phyloP scores from a whole-genome alignment of 2,888 invertebrate genomes.

The Cosmorhoe ocellata region DNA sequence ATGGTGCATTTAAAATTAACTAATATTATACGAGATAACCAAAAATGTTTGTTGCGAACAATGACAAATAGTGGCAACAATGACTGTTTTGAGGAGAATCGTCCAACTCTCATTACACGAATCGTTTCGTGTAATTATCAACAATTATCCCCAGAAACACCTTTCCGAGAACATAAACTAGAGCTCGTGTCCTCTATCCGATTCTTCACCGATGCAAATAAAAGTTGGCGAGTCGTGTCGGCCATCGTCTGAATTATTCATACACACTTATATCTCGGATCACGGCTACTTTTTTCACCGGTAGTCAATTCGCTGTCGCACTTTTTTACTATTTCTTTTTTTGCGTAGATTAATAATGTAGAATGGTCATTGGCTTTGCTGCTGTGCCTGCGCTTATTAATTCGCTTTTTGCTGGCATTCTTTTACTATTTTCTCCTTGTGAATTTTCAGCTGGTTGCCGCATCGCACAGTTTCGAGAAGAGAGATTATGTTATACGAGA shows the following conservation, averaged over 20 bases:
- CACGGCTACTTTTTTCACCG: slow-evolving; percentile 48
- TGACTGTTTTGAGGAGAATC: no score
- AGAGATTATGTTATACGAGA: slow-evolving; percentile 96
- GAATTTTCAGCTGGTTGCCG: slow-evolving; percentile 69
- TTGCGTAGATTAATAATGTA: slow-evolving; percentile 38
- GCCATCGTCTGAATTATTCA: slow-evolving; percentile 65
- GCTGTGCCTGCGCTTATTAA: slow-evolving; percentile 30
- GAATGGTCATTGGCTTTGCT: slow-evolving; percentile 41
- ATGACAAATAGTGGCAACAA: no score
- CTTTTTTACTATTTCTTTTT: slow-evolving; percentile 30
- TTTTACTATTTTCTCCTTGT: slow-evolving; percentile 18
- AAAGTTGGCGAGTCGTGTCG: slow-evolving; percentile 57
- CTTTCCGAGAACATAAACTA: slow-evolving; percentile 22
- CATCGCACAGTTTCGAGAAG: slow-evolving; percentile 88
- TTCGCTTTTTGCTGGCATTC: slow-evolving; percentile 12
- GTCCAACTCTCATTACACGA: slow-evolving; percentile 12
- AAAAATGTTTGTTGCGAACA: no score
- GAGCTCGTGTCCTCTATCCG: slow-evolving; percentile 23
- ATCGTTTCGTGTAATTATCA: slow-evolving; percentile 23
- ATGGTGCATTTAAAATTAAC: no score
- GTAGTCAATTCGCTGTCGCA: slow-evolving; percentile 36
- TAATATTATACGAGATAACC: no score
- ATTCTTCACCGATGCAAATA: slow-evolving; percentile 44
- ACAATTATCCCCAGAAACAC: slow-evolving; percentile 26
- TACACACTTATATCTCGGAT: slow-evolving; percentile 61